Percentiles rank a stretch among this genome's conserved stretches.
Conservation (phyloP, 2,888 invertebrate genomes). For the Papilio protenor region DNA sequence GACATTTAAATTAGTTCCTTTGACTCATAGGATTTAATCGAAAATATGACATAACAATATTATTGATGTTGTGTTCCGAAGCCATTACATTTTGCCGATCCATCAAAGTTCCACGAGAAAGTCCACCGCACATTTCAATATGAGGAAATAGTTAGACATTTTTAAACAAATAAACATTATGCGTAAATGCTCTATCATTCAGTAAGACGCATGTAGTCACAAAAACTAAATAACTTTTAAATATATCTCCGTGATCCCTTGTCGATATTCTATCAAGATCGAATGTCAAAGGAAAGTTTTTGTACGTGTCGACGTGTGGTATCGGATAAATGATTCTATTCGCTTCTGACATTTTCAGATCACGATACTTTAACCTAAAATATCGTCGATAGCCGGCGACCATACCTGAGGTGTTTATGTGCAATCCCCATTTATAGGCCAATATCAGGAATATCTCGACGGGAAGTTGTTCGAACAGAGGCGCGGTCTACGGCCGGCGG, state of each 20-base stretch:
- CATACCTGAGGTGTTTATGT: conserved; percentile 19
- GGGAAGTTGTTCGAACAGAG: conserved; percentile 4
- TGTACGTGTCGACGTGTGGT: conserved; percentile 10
- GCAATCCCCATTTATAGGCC: conserved; percentile 13
- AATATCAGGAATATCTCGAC: conserved; percentile 19
- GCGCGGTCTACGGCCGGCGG: conserved; percentile 22
- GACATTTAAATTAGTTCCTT: conserved; percentile 9
- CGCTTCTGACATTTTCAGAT: conserved; percentile 20
- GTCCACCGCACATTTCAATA: not conserved
- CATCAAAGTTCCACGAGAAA: not conserved
- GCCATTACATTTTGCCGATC: not conserved
- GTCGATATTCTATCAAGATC: conserved; percentile 25
- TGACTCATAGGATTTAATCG: conserved; percentile 14
- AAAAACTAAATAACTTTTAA: conserved; percentile 16
- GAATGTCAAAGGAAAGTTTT: conserved; percentile 31
- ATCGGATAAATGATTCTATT: not conserved
- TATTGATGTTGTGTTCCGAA: not conserved
- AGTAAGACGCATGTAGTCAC: not conserved
- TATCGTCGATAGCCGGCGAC: conserved; percentile 17
- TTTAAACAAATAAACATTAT: not conserved
- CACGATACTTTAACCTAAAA: conserved; percentile 19
- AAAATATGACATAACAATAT: not conserved
- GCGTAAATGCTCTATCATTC: not conserved
- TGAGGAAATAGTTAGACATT: not conserved
- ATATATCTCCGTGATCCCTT: conserved; percentile 12